phyloP scores from a whole-genome alignment of 1,140 invertebrate genomes.

The Aleiodes sp. region DNA sequence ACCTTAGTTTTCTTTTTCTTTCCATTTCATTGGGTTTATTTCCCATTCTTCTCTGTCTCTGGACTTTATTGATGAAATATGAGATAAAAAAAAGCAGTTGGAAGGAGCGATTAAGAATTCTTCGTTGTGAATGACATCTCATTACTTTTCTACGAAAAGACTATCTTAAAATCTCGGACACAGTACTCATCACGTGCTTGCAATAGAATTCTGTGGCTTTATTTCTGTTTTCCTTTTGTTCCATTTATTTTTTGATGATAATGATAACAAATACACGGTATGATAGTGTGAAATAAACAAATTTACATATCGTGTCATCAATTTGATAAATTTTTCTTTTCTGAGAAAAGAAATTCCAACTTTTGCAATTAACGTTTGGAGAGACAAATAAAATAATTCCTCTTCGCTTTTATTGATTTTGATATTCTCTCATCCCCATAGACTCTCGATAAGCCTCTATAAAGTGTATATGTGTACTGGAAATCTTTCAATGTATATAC shows the following conservation, averaged over 20 bases:
- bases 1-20: neutral
- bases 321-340: too few species aligned
- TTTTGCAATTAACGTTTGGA: too few species aligned
- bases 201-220: too few species aligned
- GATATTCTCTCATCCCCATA: neutral
- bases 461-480: neutral
- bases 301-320: too few species aligned
- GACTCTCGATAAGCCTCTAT: neutral
- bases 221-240: too few species aligned
- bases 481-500: too few species aligned
- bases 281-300: too few species aligned
- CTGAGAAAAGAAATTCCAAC: too few species aligned
- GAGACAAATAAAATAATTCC: too few species aligned
- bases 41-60: constrained; percentile 7
- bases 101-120: constrained; percentile 11
- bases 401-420: neutral
- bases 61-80: constrained; percentile 14
- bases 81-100: constrained; percentile 1
- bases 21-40: neutral
- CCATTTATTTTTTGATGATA: too few species aligned
- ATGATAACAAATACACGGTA: too few species aligned
- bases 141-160: neutral
- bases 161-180: neutral
- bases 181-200: too few species aligned
- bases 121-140: constrained; percentile 23